Evolutionary conservation across 2,113 vertebrate genomes (phyloP).

Genomic region (Cranoglanis bouderius): DNA sequence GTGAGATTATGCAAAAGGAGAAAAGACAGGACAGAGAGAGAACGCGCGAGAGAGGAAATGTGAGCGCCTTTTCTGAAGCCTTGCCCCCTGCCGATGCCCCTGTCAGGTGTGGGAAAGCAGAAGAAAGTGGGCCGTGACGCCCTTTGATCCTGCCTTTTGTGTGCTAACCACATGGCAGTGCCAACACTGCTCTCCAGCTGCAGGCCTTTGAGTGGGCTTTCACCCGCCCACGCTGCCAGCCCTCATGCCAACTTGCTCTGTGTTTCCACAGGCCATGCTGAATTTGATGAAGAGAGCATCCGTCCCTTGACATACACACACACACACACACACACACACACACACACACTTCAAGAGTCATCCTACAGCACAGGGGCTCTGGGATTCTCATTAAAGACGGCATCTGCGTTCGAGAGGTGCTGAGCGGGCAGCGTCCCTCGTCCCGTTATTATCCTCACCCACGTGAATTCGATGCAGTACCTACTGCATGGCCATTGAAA

Average conservation of each 20-base stretch:
- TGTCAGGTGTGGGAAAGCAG: conserved; percentile 77
- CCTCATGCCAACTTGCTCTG: conserved; percentile 65
- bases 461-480: too few species aligned
- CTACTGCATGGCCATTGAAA: too few species aligned
- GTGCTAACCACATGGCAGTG: conserved; percentile 74
- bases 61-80: conserved; percentile 34
- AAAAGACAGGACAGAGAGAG: background rate
- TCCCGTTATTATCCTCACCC: conserved; percentile 64
- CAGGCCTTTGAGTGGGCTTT: conserved; percentile 72
- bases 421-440: conserved; percentile 60
- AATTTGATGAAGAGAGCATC: conserved; percentile 28
- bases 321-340: conserved; percentile 35
- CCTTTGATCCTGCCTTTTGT: conserved; percentile 79
- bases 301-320: conserved; percentile 30
- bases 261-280: conserved; percentile 30
- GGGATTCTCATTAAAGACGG: conserved; percentile 67
- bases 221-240: conserved; percentile 65
- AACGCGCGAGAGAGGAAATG: conserved; percentile 16
- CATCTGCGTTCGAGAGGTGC: conserved; percentile 54
- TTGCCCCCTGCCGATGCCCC: conserved; percentile 68
- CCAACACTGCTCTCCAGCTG: conserved; percentile 73
- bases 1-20: conserved; percentile 46
- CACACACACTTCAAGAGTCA: conserved; percentile 31
- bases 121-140: conserved; percentile 75
- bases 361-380: conserved; percentile 29